Base-by-base conservation (phyloP, 2,113 vertebrate species). In the Papio anubis region DNA sequence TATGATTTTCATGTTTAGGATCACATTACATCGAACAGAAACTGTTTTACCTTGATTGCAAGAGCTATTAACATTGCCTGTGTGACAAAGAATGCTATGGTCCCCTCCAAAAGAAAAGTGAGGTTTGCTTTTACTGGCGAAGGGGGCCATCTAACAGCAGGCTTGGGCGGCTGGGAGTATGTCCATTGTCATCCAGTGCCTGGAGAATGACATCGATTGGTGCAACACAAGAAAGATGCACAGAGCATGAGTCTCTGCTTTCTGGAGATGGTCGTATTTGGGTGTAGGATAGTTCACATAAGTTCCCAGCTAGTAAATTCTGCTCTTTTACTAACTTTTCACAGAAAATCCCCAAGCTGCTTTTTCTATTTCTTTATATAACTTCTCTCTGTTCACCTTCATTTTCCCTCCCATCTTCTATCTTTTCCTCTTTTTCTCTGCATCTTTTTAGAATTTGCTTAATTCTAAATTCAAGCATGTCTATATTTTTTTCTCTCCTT, bases 181-280 rank as follows among this genome's bases (percentile, higher is more conserved):
- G 21, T 50, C 10, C 43, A 10, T 16, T 40, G 14, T 9, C 9
- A 30, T 9, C 12, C 50, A 45, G 9, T 32, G 11, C 12, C 27
- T 10, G 8, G 43, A 35, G 48, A 70, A 27, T 48, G 11, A 10
- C 10, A 3, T 3, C 52, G 48, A 40, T 11, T 0, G 11, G 52
- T 11, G 14, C 45, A 57, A 30, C 2, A 3, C 40, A 83, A 90
- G n/a, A 94, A n/a, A 90, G 78, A 64, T 30, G 18, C 18, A 43
- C 8, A 50, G 23, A 21, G 55, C 0, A 0, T 9, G 20, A 25
- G 21, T 23, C 40, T 43, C 45, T 57, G 0, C 35, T 20, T 55
- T 66, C 52, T 21, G 3, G 14, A 82, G 14, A 7, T 64, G 50
- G 8, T 32, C 14, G 18, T 72, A 10, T 66, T 68, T 87, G 61